Conservation (phyloP, 2,888 invertebrate species). For the Litoditis marina region DNA sequence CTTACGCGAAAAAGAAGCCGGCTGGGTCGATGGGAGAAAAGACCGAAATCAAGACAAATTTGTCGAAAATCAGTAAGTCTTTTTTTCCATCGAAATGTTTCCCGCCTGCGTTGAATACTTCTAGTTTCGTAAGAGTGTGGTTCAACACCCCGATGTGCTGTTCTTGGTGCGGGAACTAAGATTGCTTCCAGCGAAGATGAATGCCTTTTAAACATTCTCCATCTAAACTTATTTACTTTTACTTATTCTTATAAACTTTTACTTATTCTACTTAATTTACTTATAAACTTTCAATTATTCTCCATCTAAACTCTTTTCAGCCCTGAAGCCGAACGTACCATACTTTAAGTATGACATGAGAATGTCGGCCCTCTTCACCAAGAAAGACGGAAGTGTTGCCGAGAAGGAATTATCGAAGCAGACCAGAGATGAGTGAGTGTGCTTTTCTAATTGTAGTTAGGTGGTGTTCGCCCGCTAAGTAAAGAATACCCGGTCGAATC, state of each 20-base stretch:
- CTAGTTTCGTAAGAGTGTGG: too few species aligned
- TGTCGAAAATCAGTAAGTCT: not conserved
- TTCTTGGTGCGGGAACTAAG: too few species aligned
- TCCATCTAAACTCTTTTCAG: not conserved
- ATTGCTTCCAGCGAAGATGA: too few species aligned
- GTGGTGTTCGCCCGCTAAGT: too few species aligned
- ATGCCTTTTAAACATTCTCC: too few species aligned
- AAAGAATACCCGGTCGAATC: too few species aligned
- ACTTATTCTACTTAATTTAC: not conserved
- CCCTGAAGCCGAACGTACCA: slow-evolving; percentile 9
- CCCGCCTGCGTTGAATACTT: too few species aligned
- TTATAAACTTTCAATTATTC: not conserved
- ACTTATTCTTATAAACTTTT: too few species aligned
- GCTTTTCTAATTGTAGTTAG: too few species aligned
- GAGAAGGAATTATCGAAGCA: slow-evolving; percentile 12
- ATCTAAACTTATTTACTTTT: too few species aligned
- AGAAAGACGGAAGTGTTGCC: not conserved
- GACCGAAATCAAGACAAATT: slow-evolving; percentile 4
- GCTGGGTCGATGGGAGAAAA: not conserved
- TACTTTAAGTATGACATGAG: slow-evolving; percentile 15
- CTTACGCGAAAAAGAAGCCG: slow-evolving; percentile 1
- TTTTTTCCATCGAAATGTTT: too few species aligned
- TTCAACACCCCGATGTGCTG: not conserved
- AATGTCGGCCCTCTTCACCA: slow-evolving; percentile 4
- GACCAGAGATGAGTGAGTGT: slow-evolving; percentile 18